These are phyloP conservation scores for Osmerus eperlanus DNA, from an alignment of 2,113 vertebrate species.

Conservation along the genomic window DNA sequence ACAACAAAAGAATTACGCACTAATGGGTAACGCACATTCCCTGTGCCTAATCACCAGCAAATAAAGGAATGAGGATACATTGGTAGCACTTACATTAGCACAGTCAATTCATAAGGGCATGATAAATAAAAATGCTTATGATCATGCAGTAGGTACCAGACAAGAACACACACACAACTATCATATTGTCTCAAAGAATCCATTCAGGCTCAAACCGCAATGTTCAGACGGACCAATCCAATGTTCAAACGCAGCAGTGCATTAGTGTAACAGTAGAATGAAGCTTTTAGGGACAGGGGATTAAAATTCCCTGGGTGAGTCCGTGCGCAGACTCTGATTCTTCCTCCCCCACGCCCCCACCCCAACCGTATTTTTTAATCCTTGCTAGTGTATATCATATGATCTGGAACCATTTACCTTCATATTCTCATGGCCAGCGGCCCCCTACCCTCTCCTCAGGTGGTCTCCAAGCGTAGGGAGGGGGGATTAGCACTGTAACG, in stretches of 20 bases:
- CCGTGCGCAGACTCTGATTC: slow-evolving; percentile 21
- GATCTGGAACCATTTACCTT: neutral
- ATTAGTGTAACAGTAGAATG: slow-evolving; percentile 31
- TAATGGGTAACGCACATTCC: too few species aligned
- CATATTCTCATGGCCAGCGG: neutral
- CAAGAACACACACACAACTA: too few species aligned
- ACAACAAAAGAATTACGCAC: too few species aligned
- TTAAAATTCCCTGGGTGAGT: slow-evolving; percentile 42
- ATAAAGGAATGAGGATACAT: slow-evolving; percentile 16
- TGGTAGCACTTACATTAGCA: neutral
- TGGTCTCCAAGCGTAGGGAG: neutral
- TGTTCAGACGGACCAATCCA: slow-evolving; percentile 3
- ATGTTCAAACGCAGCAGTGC: slow-evolving; percentile 27
- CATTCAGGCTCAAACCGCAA: slow-evolving; percentile 13
- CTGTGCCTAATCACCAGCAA: neutral
- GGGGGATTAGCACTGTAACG: neutral
- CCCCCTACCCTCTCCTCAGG: neutral
- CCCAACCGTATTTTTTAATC: slow-evolving; percentile 15
- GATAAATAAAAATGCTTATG: too few species aligned
- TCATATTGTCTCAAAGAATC: slow-evolving; percentile 7
- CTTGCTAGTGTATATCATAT: slow-evolving; percentile 18
- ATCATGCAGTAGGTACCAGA: too few species aligned
- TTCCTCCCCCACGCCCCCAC: neutral
- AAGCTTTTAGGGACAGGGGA: slow-evolving; percentile 41
- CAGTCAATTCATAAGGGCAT: too few species aligned